Evolutionary conservation across 2,888 invertebrate species (phyloP).

Genomic region (Ecliptopera silaceata): DNA sequence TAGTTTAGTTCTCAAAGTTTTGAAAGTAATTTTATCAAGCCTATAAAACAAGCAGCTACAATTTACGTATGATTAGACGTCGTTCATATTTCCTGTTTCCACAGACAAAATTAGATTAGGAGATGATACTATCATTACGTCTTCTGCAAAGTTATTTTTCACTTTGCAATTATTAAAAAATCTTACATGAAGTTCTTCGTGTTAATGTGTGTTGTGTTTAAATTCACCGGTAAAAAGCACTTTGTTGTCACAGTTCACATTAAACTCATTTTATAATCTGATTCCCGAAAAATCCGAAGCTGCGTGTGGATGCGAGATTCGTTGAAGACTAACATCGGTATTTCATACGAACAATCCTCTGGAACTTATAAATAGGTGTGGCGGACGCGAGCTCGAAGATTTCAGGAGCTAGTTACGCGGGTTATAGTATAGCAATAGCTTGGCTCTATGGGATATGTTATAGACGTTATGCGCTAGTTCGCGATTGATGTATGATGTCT

Average conservation of each 20-base stretch:
- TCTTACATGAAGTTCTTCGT: conserved; percentile 50
- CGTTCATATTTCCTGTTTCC: conserved; percentile 3
- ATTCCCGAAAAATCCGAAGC: conserved; percentile 15
- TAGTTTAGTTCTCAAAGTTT: no score
- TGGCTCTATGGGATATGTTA: conserved; percentile 26
- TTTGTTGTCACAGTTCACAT: conserved; percentile 53
- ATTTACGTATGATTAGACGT: background rate
- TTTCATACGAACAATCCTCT: conserved; percentile 76
- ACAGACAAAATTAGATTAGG: conserved; percentile 18
- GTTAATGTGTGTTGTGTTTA: conserved; percentile 49
- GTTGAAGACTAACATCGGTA: conserved; percentile 70
- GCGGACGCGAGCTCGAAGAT: conserved; percentile 51
- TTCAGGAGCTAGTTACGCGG: conserved; percentile 36
- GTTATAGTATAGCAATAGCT: conserved; percentile 32
- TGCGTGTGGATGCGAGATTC: conserved; percentile 47
- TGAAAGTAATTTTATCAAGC: no score
- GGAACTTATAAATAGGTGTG: conserved; percentile 82
- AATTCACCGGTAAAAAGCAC: conserved; percentile 58
- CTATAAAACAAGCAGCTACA: background rate
- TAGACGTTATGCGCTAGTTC: conserved; percentile 29
- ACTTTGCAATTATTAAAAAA: conserved; percentile 40
- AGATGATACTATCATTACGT: conserved; percentile 19
- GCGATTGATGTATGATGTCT: conserved; percentile 27
- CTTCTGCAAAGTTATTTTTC: conserved; percentile 25
- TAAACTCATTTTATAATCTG: conserved; percentile 52